phyloP scores from a whole-genome alignment of 2,797 vertebrate genomes.

The Rallus crepitans region DNA sequence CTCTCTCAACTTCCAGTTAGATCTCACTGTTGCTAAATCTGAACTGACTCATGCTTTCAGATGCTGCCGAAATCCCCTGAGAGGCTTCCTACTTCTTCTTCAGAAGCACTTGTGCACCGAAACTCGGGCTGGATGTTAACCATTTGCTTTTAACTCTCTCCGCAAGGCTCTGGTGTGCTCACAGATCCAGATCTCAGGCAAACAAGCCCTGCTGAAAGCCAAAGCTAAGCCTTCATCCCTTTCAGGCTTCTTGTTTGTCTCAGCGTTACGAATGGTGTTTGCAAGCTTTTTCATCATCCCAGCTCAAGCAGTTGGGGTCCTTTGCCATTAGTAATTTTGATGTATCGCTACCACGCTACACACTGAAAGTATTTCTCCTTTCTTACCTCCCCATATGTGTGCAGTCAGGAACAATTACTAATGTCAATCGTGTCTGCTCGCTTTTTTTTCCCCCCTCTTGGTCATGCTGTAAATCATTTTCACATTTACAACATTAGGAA shows the following conservation, averaged over 20 bases:
- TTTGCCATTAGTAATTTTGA: constrained; percentile 52
- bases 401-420: constrained; percentile 63
- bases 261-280: background rate
- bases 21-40: background rate
- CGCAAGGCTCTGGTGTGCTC: background rate
- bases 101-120: background rate
- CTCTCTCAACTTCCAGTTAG: background rate
- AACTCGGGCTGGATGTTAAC: background rate
- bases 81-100: background rate
- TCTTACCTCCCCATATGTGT: constrained; percentile 56
- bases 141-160: background rate
- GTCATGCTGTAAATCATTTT: constrained; percentile 69
- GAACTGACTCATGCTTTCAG: background rate
- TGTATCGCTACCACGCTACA: constrained; percentile 49
- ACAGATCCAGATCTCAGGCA: background rate
- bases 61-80: background rate
- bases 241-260: background rate
- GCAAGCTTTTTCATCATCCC: background rate
- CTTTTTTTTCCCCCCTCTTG: constrained; percentile 28
- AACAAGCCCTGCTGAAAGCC: background rate
- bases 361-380: constrained; percentile 31
- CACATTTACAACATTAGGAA: constrained; percentile 68
- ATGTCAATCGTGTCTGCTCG: constrained; percentile 49
- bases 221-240: background rate
- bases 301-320: background rate